Conservation (phyloP, 2,113 vertebrate species). For the Phoenicopterus ruber region DNA sequence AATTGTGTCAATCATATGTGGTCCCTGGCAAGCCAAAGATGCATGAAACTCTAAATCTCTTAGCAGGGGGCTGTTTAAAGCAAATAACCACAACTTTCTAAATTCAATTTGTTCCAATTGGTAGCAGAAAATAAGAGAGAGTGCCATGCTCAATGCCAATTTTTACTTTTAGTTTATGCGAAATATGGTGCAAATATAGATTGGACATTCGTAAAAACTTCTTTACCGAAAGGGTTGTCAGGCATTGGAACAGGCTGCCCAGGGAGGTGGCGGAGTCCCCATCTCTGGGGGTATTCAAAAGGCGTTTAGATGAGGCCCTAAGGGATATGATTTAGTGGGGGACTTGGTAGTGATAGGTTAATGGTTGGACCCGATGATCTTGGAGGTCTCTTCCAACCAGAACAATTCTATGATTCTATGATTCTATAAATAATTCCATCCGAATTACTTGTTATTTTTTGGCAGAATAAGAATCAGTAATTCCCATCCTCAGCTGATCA, state of each 20-base stretch:
- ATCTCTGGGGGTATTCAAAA: too few species aligned
- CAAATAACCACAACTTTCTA: neutral
- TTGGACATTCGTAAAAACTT: too few species aligned
- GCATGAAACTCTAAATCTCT: neutral
- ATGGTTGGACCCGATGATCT: too few species aligned
- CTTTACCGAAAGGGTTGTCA: too few species aligned
- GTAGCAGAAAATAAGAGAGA: neutral
- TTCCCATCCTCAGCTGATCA: neutral
- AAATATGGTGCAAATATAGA: neutral
- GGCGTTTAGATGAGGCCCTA: too few species aligned
- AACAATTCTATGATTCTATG: too few species aligned
- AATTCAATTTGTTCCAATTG: neutral
- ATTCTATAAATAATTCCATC: neutral
- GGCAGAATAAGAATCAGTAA: neutral
- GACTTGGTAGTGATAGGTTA: too few species aligned
- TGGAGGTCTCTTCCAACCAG: too few species aligned
- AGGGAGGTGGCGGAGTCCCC: too few species aligned
- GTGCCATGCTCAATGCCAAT: neutral
- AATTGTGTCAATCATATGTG: neutral
- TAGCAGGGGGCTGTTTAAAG: neutral
- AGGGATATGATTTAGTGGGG: too few species aligned
- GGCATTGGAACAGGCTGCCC: too few species aligned
- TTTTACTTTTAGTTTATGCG: neutral
- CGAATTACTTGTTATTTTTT: neutral
- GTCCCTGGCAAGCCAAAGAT: neutral